Percentiles rank a stretch among this genome's conserved stretches.
These are phyloP conservation scores for Xiphorhynchus elegans DNA, from an alignment of 2,113 vertebrate species.

Conservation along the genomic window DNA sequence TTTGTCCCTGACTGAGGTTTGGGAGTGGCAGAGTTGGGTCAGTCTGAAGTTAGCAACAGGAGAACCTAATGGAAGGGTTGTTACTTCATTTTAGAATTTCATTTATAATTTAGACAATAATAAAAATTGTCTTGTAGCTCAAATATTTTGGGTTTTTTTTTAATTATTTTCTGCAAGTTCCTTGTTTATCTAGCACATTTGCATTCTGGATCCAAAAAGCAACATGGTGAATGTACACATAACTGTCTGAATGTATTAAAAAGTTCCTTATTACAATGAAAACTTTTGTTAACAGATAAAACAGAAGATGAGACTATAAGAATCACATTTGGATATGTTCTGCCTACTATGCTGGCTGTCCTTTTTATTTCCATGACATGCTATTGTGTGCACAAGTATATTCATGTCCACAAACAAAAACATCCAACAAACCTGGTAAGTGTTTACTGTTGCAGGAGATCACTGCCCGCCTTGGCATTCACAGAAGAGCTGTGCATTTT, in stretches of 20 bases:
- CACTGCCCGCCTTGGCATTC: neutral
- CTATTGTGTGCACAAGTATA: constrained; percentile 75
- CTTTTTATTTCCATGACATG: constrained; percentile 65
- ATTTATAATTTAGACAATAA: neutral
- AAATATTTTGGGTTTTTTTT: neutral
- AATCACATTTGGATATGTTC: constrained; percentile 72
- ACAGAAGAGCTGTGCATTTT: neutral
- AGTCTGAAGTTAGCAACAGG: neutral
- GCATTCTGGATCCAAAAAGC: neutral
- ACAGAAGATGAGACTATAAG: constrained; percentile 43
- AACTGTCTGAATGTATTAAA: neutral
- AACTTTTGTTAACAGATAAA: constrained; percentile 67
- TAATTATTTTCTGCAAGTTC: neutral
- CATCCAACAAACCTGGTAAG: constrained; percentile 82
- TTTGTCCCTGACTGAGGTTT: neutral
- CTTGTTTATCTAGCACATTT: neutral
- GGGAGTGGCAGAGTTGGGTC: neutral
- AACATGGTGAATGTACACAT: neutral
- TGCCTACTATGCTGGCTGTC: constrained; percentile 66
- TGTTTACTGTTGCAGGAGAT: neutral
- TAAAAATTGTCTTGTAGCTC: neutral
- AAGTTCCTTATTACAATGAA: neutral
- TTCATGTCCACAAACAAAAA: constrained; percentile 70
- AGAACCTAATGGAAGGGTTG: neutral
- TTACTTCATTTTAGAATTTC: neutral